Base-by-base conservation (phyloP, 2,888 invertebrate species). In the Synergus laeviventris region DNA sequence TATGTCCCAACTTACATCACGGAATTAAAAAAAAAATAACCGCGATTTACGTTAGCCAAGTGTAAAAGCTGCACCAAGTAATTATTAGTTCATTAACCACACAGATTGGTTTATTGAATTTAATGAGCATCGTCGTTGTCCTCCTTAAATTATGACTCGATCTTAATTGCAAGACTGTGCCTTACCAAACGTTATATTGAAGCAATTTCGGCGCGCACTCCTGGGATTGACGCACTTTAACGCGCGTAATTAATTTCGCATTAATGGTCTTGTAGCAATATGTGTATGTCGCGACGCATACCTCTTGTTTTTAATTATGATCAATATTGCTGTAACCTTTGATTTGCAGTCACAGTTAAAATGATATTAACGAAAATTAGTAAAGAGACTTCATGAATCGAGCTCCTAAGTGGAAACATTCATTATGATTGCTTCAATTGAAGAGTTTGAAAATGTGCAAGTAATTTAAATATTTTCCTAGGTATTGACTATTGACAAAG, bases 51-150 rank as follows among this genome's bases (percentile, higher is more conserved):
- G 45, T 31, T 24, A 45, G 4, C 4, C 9, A 38, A 4, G 64
- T 9, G 11, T 70, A 9, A 9, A 70, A 24, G 31, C 77, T 61
- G 18, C 75, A 74, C 36, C 81, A 79, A 83, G 81, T 84, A 86
- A 88, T 87, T 87, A 85, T 82, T 77, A 81, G 81, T 81, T 86
- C 82, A 82, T 86, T 85, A 85, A 84, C 81, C 78, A 81, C 75
- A 82, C 77, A 64, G 74, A 78, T 75, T 76, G 78, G 80, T 81
- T 85, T 85, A 87, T 86, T 84, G 85, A 87, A 85, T 86, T 85
- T 81, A 84, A 85, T 78, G 79, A 74, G 56, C 82, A 76, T 77
- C 74, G 73, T 70, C 76, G 74, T 75, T 42, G 54, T 36, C 39
- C 49, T 39, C 75, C 16, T 21, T 73, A 78, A 82, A 81, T 81